Conservation (phyloP, 2,888 invertebrate species). For the Stenurella melanura region DNA sequence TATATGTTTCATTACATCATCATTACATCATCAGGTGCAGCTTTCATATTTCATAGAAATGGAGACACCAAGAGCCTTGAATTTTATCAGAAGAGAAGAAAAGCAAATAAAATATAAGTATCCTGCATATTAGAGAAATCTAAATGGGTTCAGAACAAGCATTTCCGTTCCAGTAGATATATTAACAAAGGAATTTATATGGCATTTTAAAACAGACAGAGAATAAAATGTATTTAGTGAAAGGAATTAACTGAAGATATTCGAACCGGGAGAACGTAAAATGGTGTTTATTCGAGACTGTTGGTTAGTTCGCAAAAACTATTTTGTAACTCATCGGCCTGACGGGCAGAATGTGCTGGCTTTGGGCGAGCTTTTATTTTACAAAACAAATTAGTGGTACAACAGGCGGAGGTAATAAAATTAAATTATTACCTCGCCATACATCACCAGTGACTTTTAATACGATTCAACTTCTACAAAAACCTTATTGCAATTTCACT, state of each 20-base stretch:
- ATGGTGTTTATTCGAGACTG: not conserved
- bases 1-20: too few species aligned
- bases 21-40: too few species aligned
- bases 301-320: conserved; percentile 34
- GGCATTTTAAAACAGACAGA: not conserved
- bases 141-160: not conserved
- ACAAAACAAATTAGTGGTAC: conserved; percentile 61
- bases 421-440: conserved; percentile 64
- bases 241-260: conserved; percentile 13
- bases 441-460: conserved; percentile 66
- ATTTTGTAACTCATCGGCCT: conserved; percentile 37
- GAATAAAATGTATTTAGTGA: conserved; percentile 9
- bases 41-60: too few species aligned
- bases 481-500: conserved; percentile 64
- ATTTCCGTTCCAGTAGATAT: not conserved
- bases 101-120: too few species aligned
- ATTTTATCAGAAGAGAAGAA: too few species aligned
- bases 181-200: not conserved
- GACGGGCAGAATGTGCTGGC: conserved; percentile 45
- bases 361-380: conserved; percentile 58
- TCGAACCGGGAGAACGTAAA: not conserved
- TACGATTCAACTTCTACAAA: conserved; percentile 62
- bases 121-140: not conserved
- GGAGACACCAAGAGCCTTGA: too few species aligned
- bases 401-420: conserved; percentile 61